phyloP scores from a whole-genome alignment of 2,113 vertebrate species.

The Nansenia antarctica region DNA sequence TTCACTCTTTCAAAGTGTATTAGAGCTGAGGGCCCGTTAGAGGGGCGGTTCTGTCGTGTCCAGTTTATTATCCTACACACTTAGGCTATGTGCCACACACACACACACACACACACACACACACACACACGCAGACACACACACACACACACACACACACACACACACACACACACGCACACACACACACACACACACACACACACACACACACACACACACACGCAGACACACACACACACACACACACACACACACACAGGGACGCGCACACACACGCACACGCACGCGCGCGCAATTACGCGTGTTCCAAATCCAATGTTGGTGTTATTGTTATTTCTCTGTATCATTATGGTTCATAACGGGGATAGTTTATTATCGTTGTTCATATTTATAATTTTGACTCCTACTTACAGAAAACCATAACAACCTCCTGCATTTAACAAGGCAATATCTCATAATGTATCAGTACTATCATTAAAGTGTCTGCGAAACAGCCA shows the following conservation, averaged over 20 bases:
- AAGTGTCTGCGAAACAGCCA: background rate
- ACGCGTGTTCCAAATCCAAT: background rate
- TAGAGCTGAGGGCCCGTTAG: slow-evolving; percentile 34
- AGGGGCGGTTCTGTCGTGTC: slow-evolving; percentile 28
- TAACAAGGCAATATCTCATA: background rate
- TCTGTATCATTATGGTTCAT: slow-evolving; percentile 10
- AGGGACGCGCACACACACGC: too few relatives aligned
- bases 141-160: background rate
- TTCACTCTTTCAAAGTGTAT: slow-evolving; percentile 70
- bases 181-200: background rate
- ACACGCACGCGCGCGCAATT: too few relatives aligned
- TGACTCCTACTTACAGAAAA: slow-evolving; percentile 8
- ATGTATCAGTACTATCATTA: background rate
- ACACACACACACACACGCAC: background rate
- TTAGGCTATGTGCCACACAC: background rate
- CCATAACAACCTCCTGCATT: slow-evolving; percentile 1
- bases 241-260: background rate
- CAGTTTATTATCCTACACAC: slow-evolving; percentile 27
- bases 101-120: background rate
- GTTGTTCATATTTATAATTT: slow-evolving; percentile 2
- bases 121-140: background rate
- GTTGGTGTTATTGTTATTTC: slow-evolving; percentile 11
- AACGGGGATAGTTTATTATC: slow-evolving; percentile 3
- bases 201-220: background rate
- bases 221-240: background rate